Base-by-base conservation (phyloP, 1,140 invertebrate species). In the Drepana arcuata region DNA sequence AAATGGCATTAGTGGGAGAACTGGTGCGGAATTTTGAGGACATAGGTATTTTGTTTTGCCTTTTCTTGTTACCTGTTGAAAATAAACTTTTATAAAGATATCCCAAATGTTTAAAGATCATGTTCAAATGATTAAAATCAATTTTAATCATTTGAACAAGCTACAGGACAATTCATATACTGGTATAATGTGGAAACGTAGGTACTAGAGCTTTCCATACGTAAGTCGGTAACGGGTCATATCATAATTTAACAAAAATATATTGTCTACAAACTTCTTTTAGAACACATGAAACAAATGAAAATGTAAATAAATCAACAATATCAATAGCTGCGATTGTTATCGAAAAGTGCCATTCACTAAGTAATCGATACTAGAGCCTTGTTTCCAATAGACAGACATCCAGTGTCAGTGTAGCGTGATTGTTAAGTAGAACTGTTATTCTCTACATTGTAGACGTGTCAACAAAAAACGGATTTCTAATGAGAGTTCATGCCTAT, bases 341-440 rank as follows among this genome's bases (percentile, higher is more conserved):
- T 37, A 48, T 43, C 37, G 15, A 16, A 29, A 34, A 40, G 26
- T 15, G 16, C 32, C 33, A 41, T 48, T 48, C 50, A 48, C 36
- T 47, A 44, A 47, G 44, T 47, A 44, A 50, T 54, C 39, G 50
- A 41, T 40, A 35, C 43, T 39, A 25, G 14, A 30, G 30, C 48
- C 48, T 43, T 42, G 32, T 48, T 48, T 40, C 37, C 44, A 44
- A 44, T 52, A 39, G 39, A 39, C 40, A 40, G n/a, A n/a, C n/a
- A 36, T 48, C 28, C 41, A 34, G 23, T 39, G 26, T 29, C 2
- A 21, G 32, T 39, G 32, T 43, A 29, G 33, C 41, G 30, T 44
- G 41, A 37, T 34, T 33, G 23, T 16, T 18, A 23, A 30, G 15
- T 29, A 27, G 33, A 34, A 23, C 32, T 35, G 15, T 24, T 34